These are phyloP conservation scores for Heliangelus exortis DNA, from an alignment of 2,797 vertebrate genomes.

Conservation along the genomic window DNA sequence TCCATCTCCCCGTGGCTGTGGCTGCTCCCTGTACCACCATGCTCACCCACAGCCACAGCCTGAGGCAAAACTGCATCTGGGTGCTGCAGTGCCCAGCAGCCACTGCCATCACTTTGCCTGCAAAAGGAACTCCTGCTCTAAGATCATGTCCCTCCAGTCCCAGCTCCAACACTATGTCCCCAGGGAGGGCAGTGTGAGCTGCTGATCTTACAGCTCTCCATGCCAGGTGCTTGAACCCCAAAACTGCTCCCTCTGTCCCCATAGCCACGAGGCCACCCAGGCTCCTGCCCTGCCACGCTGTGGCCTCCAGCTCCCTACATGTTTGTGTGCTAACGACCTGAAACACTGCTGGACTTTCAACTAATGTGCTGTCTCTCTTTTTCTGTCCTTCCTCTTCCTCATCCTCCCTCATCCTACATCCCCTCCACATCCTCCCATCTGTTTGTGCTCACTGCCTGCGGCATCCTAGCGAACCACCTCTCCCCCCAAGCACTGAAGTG, in stretches of 20 bases:
- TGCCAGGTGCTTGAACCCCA: neutral
- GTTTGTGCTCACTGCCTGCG: neutral
- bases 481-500: conserved; percentile 97
- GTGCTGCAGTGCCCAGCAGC: neutral
- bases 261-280: neutral
- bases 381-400: conserved; percentile 11
- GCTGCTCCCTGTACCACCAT: neutral
- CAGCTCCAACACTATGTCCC: neutral
- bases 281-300: neutral
- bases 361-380: conserved; percentile 34
- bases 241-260: neutral
- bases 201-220: neutral
- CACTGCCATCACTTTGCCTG: neutral
- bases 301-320: neutral
- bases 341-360: neutral
- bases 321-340: neutral
- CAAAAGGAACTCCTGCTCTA: neutral
- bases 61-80: neutral
- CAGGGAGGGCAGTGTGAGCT: neutral
- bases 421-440: neutral
- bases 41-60: neutral
- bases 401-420: neutral
- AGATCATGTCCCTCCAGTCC: neutral
- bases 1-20: neutral
- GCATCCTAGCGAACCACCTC: conserved; percentile 88